Evolutionary conservation across 2,113 vertebrate genomes (phyloP).

Genomic region (Deroptyus accipitrinus): DNA sequence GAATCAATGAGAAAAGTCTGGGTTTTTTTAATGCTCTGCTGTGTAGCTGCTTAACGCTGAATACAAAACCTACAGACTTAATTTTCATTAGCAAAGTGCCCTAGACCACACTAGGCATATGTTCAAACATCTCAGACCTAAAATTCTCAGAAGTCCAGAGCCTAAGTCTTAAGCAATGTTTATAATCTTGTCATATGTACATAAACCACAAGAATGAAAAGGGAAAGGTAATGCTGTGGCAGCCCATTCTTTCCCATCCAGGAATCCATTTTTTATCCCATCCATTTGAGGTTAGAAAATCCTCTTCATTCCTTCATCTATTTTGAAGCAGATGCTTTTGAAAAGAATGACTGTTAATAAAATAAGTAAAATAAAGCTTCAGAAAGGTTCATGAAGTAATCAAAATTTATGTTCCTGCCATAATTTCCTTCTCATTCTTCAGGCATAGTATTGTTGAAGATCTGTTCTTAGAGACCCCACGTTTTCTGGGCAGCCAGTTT

Average conservation of each 20-base stretch:
- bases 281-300: neutral
- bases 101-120: neutral
- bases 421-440: neutral
- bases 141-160: neutral
- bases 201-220: neutral
- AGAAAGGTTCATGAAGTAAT: neutral
- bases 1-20: neutral
- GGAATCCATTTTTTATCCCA: neutral
- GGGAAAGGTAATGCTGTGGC: neutral
- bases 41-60: neutral
- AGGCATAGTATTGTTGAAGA: neutral
- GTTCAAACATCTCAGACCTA: neutral
- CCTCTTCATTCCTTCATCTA: neutral
- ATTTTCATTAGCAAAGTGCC: neutral
- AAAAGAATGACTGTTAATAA: neutral
- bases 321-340: neutral
- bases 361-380: neutral
- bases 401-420: neutral
- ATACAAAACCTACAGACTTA: neutral
- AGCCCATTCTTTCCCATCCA: neutral
- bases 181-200: neutral
- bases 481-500: neutral
- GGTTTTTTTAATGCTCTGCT: neutral
- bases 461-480: neutral
- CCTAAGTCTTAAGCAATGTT: neutral